These are phyloP conservation scores for Xestia sexstrigata DNA, from an alignment of 2,888 invertebrate species.

Conservation along the genomic window DNA sequence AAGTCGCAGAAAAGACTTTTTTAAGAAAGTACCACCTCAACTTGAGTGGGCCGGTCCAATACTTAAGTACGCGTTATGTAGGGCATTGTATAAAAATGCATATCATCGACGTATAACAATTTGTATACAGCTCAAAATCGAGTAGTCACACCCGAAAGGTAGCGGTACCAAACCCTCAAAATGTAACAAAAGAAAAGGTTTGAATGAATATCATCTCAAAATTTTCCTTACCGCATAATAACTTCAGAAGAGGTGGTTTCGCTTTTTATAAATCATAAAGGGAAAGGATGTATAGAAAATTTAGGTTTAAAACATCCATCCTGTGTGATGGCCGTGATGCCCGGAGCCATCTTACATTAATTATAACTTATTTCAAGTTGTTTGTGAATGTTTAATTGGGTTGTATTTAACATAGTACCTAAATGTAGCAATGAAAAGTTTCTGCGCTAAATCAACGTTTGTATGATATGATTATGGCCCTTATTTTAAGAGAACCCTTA, in stretches of 20 bases:
- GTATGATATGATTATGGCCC: background rate
- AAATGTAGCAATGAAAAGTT: conserved; percentile 7
- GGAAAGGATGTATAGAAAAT: conserved; percentile 66
- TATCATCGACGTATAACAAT: conserved; percentile 54
- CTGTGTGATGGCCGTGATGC: conserved; percentile 59
- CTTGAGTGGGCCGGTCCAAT: background rate
- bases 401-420: conserved; percentile 33
- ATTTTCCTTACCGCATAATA: conserved; percentile 67
- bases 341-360: conserved; percentile 63
- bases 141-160: conserved; percentile 61
- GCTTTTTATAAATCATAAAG: conserved; percentile 69
- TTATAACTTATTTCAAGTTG: conserved; percentile 68
- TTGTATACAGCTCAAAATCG: conserved; percentile 46
- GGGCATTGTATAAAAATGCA: conserved; percentile 48
- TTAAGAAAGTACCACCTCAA: background rate
- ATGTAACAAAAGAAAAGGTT: conserved; percentile 71
- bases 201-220: conserved; percentile 70
- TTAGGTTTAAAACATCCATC: conserved; percentile 69
- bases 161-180: conserved; percentile 61
- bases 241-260: conserved; percentile 65
- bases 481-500: conserved; percentile 10
- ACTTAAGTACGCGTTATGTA: conserved; percentile 8
- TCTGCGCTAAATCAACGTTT: conserved; percentile 17
- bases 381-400: conserved; percentile 62
- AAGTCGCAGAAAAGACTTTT: background rate